Evolutionary conservation across 2,888 invertebrate species (phyloP).

Genomic region (Hyles lineata): DNA sequence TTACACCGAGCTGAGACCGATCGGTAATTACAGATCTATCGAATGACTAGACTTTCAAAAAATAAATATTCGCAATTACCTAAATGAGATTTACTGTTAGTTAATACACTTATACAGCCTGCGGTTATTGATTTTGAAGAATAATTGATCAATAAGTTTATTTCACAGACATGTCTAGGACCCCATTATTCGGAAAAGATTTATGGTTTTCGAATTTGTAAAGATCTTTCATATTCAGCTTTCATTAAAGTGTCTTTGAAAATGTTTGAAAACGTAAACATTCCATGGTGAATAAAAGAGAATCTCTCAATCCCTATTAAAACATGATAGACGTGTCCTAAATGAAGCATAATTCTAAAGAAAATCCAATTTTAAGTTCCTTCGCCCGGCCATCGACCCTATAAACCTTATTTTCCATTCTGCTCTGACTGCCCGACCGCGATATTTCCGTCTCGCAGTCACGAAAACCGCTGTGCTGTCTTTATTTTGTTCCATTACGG

Average conservation of each 20-base stretch:
- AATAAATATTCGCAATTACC: conserved; percentile 13
- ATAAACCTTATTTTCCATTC: conserved; percentile 74
- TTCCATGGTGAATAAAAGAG: neutral
- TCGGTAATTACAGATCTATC: neutral
- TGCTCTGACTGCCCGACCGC: conserved; percentile 57
- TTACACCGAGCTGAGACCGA: neutral
- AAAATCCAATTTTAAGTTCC: conserved; percentile 80
- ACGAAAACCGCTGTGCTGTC: conserved; percentile 84
- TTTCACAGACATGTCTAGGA: neutral
- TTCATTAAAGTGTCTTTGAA: conserved; percentile 19
- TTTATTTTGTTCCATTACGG: conserved; percentile 83
- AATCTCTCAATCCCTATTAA: conserved; percentile 17
- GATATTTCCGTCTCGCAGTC: conserved; percentile 76
- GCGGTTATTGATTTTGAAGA: conserved; percentile 8
- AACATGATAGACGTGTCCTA: conserved; percentile 52
- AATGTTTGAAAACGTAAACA: conserved; percentile 10
- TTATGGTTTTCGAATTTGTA: conserved; percentile 5
- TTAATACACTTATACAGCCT: neutral
- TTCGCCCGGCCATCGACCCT: conserved; percentile 82
- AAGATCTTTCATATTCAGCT: conserved; percentile 9
- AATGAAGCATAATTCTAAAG: conserved; percentile 73
- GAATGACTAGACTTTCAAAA: neutral
- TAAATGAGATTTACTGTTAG: conserved; percentile 19
- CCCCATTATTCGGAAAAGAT: conserved; percentile 1
- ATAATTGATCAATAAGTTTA: neutral